phyloP scores from a whole-genome alignment of 2,113 vertebrate genomes.

The Bucco capensis region DNA sequence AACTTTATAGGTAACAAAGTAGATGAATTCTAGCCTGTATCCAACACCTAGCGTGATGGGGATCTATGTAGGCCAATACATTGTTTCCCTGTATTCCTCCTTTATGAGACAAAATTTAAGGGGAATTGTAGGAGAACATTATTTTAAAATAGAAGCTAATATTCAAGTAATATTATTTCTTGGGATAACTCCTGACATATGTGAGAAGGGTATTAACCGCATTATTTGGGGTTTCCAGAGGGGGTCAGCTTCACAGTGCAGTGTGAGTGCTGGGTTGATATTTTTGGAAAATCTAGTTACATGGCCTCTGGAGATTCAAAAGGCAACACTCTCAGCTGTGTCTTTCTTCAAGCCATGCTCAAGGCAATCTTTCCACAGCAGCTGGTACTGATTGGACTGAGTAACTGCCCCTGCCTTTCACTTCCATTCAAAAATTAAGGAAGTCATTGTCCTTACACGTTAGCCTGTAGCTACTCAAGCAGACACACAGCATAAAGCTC shows the following conservation, averaged over 20 bases:
- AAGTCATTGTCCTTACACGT: fast-evolving
- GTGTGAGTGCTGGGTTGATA: neutral
- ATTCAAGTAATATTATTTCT: neutral
- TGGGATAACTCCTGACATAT: neutral
- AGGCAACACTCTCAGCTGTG: neutral
- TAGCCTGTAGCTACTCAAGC: neutral
- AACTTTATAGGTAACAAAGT: neutral
- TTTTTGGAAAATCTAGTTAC: constrained; percentile 9
- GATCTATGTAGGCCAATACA: neutral
- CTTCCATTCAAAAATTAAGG: neutral
- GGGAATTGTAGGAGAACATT: neutral
- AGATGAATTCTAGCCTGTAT: neutral
- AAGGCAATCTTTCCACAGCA: neutral
- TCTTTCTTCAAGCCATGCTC: neutral
- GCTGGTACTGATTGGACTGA: neutral
- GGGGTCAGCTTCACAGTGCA: neutral
- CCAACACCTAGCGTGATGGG: neutral
- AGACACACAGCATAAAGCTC: neutral
- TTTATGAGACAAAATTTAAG: neutral
- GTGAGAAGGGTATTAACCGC: neutral
- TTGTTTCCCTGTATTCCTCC: neutral
- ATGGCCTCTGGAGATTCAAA: neutral
- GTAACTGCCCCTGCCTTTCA: neutral
- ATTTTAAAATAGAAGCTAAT: neutral
- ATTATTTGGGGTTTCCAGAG: neutral